Evolutionary conservation across 2,113 vertebrate genomes (phyloP).

Genomic region (Rissa tridactyla): DNA sequence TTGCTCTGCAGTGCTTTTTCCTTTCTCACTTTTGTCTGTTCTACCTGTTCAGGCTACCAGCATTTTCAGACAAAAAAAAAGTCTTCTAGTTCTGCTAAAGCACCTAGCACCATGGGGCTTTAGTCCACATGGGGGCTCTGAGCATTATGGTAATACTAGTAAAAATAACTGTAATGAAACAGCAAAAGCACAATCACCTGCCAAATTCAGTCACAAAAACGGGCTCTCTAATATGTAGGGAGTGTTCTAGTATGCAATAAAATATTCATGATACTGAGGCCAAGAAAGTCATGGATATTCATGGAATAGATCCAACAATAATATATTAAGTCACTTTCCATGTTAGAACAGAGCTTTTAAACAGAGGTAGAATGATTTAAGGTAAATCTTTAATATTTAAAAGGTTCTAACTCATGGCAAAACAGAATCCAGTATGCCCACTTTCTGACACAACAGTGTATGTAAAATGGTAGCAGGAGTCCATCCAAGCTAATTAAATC

Average conservation of each 20-base stretch:
- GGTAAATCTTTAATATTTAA: not conserved
- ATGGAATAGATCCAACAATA: slow-evolving; percentile 45
- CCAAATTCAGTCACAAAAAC: slow-evolving; percentile 30
- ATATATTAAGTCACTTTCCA: slow-evolving; percentile 41
- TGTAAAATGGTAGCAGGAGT: not conserved
- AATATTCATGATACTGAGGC: slow-evolving; percentile 42
- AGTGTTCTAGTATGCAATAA: slow-evolving; percentile 23
- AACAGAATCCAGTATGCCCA: not conserved
- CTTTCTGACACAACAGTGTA: not conserved
- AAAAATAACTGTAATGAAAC: slow-evolving; percentile 39
- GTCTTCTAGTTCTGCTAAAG: not conserved
- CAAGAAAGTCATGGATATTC: slow-evolving; percentile 43
- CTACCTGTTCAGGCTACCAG: not conserved
- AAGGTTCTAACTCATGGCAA: not conserved
- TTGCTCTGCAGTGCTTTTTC: not conserved
- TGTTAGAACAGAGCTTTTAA: not conserved
- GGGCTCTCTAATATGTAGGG: not conserved
- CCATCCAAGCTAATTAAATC: not conserved
- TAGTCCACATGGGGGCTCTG: not conserved
- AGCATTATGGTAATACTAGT: not conserved
- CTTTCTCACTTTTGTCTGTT: not conserved
- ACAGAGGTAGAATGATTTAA: not conserved
- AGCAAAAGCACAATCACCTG: slow-evolving; percentile 30
- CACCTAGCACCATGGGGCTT: not conserved
- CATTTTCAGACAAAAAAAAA: not conserved